phyloP scores from a whole-genome alignment of 2,888 invertebrate species.

The Drosophila paracracens region DNA sequence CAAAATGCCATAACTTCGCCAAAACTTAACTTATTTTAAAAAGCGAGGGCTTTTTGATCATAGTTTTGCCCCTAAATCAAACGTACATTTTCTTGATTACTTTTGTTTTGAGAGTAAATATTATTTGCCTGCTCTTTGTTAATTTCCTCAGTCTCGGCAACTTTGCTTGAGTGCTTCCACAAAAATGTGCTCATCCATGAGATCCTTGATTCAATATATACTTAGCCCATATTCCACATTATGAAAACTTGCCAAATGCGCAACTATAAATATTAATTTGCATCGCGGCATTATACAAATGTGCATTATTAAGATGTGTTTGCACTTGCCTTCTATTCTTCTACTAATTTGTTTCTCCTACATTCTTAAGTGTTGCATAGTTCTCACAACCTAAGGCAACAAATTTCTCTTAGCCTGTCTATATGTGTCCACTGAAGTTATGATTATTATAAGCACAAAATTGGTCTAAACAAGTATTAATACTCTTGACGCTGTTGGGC shows the following conservation, averaged over 20 bases:
- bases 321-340: neutral
- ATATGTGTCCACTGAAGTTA: neutral
- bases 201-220: too few relatives aligned
- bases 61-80: too few relatives aligned
- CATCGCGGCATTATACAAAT: neutral
- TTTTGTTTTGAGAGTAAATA: too few relatives aligned
- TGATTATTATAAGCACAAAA: too few relatives aligned
- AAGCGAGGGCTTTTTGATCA: too few relatives aligned
- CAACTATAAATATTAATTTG: neutral
- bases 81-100: too few relatives aligned
- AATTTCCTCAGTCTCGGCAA: neutral
- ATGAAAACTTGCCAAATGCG: neutral
- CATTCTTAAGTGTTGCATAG: neutral
- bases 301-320: neutral
- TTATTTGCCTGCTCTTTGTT: too few relatives aligned
- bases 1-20: too few relatives aligned
- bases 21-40: too few relatives aligned
- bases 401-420: neutral
- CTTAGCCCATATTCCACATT: neutral
- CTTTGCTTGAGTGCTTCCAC: neutral
- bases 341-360: neutral
- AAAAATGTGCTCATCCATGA: neutral
- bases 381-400: neutral
- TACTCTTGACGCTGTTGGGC: constrained; percentile 13
- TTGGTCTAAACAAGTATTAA: constrained; percentile 45